Evolutionary conservation across 37 sponge, comb jelly and placozoan species (phyloP).

Genomic region (Bolinopsis microptera): DNA sequence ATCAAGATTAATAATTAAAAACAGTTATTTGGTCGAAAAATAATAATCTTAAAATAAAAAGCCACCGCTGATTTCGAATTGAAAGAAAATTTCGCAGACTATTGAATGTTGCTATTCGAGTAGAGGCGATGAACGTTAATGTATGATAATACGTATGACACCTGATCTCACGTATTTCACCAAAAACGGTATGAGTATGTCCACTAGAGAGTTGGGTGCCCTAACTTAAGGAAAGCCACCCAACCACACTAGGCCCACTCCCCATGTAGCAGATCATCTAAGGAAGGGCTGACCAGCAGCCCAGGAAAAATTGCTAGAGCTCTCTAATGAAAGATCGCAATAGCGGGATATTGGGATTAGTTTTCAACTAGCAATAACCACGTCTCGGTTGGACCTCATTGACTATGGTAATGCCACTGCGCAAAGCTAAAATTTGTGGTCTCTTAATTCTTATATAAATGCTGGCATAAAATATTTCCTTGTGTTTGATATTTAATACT

Average conservation of each 20-base stretch:
- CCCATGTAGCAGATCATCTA: no score
- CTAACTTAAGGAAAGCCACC: no score
- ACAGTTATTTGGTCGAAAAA: neutral
- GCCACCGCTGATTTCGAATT: no score
- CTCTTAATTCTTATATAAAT: neutral
- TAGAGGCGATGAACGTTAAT: no score
- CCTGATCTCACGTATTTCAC: no score
- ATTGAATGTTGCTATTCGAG: no score
- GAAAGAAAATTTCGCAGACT: no score
- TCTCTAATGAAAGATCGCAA: conserved; percentile 42
- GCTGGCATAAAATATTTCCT: neutral
- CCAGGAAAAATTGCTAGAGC: conserved; percentile 93
- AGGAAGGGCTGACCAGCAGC: conserved; percentile 78
- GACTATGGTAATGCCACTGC: conserved; percentile 99
- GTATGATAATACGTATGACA: no score
- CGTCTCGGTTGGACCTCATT: conserved; percentile 99
- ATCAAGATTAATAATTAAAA: neutral
- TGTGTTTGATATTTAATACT: conserved; percentile 5
- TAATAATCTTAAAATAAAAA: neutral
- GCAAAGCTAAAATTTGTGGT: conserved; percentile 80
- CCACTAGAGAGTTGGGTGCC: no score
- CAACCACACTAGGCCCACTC: no score
- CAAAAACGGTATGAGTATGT: no score
- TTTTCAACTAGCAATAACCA: conserved; percentile 99
- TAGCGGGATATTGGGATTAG: conserved; percentile 97